Conservation (phyloP, 2,888 invertebrate species). For the Volucella zonaria region DNA sequence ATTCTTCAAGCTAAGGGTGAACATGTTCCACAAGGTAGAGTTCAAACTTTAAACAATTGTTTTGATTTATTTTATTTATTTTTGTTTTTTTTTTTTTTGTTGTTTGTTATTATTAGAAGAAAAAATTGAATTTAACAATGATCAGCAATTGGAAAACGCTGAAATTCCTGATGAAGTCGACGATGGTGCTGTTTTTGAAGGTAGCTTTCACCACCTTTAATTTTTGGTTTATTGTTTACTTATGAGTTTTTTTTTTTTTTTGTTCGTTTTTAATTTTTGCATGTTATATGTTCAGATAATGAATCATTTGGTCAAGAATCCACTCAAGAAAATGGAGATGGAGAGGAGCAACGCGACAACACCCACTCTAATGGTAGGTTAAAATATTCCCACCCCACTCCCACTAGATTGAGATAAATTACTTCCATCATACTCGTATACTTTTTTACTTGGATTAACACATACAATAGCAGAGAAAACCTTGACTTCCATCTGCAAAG, state of each 20-base stretch:
- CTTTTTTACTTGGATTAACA: conserved; percentile 72
- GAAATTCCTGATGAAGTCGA: conserved; percentile 76
- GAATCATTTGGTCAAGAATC: conserved; percentile 77
- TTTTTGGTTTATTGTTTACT: conserved; percentile 45
- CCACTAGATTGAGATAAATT: conserved; percentile 68
- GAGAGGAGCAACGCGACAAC: conserved; percentile 68
- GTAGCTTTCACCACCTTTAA: conserved; percentile 78
- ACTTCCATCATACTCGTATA: conserved; percentile 59
- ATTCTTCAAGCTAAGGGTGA: conserved; percentile 84
- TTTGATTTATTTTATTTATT: conserved; percentile 13
- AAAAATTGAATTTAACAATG: conserved; percentile 81
- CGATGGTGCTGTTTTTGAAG: conserved; percentile 82
- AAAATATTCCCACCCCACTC: conserved; percentile 46
- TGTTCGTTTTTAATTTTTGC: conserved; percentile 71
- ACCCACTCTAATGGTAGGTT: conserved; percentile 80
- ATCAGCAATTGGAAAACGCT: conserved; percentile 78
- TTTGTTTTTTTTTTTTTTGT: conserved; percentile 74
- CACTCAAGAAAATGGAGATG: conserved; percentile 76
- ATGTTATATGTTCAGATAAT: conserved; percentile 76
- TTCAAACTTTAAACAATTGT: background rate
- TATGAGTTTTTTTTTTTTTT: conserved; percentile 76
- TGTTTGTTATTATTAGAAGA: conserved; percentile 83
- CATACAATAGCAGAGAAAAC: conserved; percentile 61
- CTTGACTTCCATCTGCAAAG: conserved; percentile 53
- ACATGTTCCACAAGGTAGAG: conserved; percentile 77